A percentile compares a stretch with the other conserved stretches of the same genome.
Conservation (phyloP, 2,797 vertebrate species). For the Paramormyrops hopkinsi region DNA sequence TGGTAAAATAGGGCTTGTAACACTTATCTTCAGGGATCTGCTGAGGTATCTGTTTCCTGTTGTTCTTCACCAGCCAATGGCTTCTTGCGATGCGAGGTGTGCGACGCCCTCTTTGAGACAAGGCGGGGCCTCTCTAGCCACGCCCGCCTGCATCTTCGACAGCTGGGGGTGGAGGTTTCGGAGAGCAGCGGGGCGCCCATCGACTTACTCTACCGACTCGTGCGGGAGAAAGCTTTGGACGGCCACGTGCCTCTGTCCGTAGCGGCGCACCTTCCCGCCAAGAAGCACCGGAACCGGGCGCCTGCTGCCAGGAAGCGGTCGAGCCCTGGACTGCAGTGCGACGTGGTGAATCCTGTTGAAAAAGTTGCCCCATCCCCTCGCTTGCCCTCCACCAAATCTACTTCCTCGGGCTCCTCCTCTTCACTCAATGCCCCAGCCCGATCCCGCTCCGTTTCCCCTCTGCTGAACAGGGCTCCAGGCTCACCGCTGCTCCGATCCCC, state of each 20-base stretch:
- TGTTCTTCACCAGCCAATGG: neutral
- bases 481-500: conserved; percentile 73
- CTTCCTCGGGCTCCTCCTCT: conserved; percentile 49
- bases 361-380: conserved; percentile 52
- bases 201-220: conserved; percentile 76
- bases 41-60: neutral
- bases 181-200: conserved; percentile 82
- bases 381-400: conserved; percentile 49
- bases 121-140: conserved; percentile 82
- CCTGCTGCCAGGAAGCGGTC: conserved; percentile 35
- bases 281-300: conserved; percentile 42
- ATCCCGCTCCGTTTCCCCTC: conserved; percentile 66
- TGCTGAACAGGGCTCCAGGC: conserved; percentile 76
- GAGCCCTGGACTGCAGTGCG: conserved; percentile 32
- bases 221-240: conserved; percentile 66
- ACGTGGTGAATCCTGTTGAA: conserved; percentile 55
- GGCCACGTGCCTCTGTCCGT: conserved; percentile 32
- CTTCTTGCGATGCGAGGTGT: conserved; percentile 74
- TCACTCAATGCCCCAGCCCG: conserved; percentile 36
- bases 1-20: neutral
- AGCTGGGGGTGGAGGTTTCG: conserved; percentile 75
- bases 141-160: conserved; percentile 81
- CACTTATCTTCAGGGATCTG: neutral
- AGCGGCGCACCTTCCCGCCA: conserved; percentile 44
- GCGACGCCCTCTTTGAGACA: conserved; percentile 79